Percentiles rank a stretch among this genome's conserved stretches.
Conservation (phyloP, 2,888 invertebrate genomes). For the Harpalus rufipes region DNA sequence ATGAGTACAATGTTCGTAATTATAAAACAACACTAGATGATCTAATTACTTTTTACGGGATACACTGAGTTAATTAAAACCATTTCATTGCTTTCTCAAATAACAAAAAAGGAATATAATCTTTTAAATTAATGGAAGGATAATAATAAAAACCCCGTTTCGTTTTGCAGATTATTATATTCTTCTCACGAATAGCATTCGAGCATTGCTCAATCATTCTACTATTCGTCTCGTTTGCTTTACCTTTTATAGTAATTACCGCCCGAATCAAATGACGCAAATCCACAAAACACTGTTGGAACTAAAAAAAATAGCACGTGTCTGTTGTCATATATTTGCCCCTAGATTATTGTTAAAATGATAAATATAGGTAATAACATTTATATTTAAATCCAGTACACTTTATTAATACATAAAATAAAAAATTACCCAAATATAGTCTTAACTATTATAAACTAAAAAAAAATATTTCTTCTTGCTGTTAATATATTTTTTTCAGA, state of each 20-base stretch:
- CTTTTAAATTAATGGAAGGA: slow-evolving; percentile 51
- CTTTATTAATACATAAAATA: too few species aligned
- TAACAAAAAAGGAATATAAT: slow-evolving; percentile 35
- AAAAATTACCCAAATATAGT: too few species aligned
- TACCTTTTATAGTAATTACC: slow-evolving; percentile 16
- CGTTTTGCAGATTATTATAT: slow-evolving; percentile 23
- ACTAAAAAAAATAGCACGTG: too few species aligned
- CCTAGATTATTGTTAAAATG: too few species aligned
- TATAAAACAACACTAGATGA: slow-evolving; percentile 30
- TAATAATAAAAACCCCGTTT: slow-evolving; percentile 24
- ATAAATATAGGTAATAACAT: too few species aligned
- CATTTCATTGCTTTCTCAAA: slow-evolving; percentile 21
- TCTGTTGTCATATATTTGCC: too few species aligned
- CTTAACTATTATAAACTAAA: too few species aligned
- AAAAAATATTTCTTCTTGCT: too few species aligned
- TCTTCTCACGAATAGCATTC: background rate
- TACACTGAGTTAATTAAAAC: slow-evolving; percentile 39
- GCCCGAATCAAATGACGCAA: slow-evolving; percentile 18
- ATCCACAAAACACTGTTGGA: background rate
- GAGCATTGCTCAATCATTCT: background rate
- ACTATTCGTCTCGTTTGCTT: background rate
- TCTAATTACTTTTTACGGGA: slow-evolving; percentile 39
- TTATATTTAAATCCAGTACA: too few species aligned
- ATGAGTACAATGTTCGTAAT: slow-evolving; percentile 41
- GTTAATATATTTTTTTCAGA: too few species aligned